Conservation (phyloP, 2,797 vertebrate genomes). For the Lycodopsis pacificus region DNA sequence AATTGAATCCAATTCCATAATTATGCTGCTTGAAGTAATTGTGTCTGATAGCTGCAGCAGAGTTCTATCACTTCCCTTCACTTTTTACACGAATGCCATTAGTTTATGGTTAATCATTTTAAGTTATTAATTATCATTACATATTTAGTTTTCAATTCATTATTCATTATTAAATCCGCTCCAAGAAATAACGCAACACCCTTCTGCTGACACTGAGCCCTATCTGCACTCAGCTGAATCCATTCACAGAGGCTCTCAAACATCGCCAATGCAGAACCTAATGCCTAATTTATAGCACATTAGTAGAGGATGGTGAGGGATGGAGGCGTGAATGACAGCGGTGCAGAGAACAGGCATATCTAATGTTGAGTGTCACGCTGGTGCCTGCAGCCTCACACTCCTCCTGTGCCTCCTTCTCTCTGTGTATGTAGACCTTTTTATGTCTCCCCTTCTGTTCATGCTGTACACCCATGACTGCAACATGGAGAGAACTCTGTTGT, state of each 20-base stretch:
- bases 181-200: not conserved
- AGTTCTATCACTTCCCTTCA: not conserved
- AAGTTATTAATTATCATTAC: not conserved
- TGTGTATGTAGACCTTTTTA: not conserved
- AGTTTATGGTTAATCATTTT: not conserved
- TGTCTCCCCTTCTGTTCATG: not conserved
- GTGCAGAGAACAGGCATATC: not conserved
- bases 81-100: not conserved
- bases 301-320: not conserved
- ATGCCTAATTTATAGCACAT: slow-evolving; percentile 2
- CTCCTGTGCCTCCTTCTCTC: not conserved
- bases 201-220: not conserved
- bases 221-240: not conserved
- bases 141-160: not conserved
- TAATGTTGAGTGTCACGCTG: not conserved
- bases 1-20: not conserved
- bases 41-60: not conserved
- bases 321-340: not conserved
- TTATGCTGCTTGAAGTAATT: not conserved
- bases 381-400: not conserved
- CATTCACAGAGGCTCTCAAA: too few relatives aligned
- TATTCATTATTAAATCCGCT: not conserved
- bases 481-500: not conserved
- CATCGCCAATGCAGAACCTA: not conserved
- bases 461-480: not conserved